These are phyloP conservation scores for Sapayoa aenigma DNA, from an alignment of 2,113 vertebrate species.

Conservation along the genomic window DNA sequence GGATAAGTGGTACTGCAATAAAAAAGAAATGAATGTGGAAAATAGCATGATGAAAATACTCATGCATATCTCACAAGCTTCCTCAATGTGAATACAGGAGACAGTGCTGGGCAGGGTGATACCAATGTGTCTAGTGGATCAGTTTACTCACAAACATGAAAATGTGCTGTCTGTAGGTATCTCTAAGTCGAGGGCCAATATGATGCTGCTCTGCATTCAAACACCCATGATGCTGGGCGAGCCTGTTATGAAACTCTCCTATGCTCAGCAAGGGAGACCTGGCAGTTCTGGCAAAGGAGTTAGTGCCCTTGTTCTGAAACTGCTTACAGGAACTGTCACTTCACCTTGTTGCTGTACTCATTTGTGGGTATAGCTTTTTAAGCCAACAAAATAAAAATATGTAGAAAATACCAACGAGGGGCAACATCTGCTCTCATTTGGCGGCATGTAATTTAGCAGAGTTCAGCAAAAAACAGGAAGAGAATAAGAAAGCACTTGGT, in stretches of 20 bases:
- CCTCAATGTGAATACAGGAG: not conserved
- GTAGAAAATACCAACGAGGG: not conserved
- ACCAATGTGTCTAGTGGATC: not conserved
- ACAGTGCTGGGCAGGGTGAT: not conserved
- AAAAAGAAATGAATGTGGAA: not conserved
- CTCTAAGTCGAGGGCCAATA: not conserved
- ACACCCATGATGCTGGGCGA: accelerated
- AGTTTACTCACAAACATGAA: not conserved
- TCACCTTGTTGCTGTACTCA: not conserved
- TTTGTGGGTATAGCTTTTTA: not conserved
- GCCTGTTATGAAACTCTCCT: not conserved
- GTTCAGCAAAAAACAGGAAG: not conserved
- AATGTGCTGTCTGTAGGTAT: not conserved
- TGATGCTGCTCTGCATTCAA: not conserved
- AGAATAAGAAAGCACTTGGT: not conserved
- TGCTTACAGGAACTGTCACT: not conserved
- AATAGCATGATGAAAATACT: not conserved
- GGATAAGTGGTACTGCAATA: not conserved
- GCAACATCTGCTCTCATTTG: slow-evolving; percentile 1
- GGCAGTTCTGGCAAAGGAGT: not conserved
- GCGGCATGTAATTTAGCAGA: not conserved
- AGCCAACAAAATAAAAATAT: slow-evolving; percentile 2
- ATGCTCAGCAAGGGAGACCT: not conserved
- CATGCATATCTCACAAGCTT: not conserved
- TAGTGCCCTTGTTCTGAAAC: not conserved